Evolutionary conservation across 30 jellyfish, hydroid and myxozoan genomes (phyloP), one percentile per base, ranked within the genome.

Genomic region (Catostylus mosaicus): DNA sequence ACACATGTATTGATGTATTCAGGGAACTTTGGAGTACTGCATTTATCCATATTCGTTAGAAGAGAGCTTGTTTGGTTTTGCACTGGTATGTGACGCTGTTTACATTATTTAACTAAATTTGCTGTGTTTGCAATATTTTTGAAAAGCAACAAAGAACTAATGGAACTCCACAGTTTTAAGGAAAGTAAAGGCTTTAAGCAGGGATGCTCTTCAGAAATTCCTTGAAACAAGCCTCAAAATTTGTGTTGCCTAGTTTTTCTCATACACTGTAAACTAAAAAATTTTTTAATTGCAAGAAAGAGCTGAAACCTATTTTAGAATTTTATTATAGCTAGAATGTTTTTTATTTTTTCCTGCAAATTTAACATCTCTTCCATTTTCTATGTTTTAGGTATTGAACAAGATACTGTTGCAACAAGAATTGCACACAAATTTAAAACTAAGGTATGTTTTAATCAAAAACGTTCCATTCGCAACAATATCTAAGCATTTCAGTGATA

Each of bases 31-130:
- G 99, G 99, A 5, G 99, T 95, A 9, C 63, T 95, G 46, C 97
- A 95, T 24, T 66, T 95, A 73, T 88, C 97, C 0, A 78, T 95
- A 20, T 95, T 95, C 46, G 92, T 95, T 11, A 77, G 99, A 66
- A 84, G 99, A 77, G 99, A 95, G 84, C 88, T 95, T 31, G 97
- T 95, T 65, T 95, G 99, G 99, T 95, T 87, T 95, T 95, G 99
- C 70, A 83, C 97, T 35, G 91, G 99, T 95, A 57, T 30, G 87
- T 47, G 34, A n/a, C 3, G 57, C 22, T 50, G n/a, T n/a, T n/a
- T n/a, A n/a, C n/a, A n/a, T n/a, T n/a, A n/a, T n/a, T n/a, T n/a
- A n/a, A n/a, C n/a, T n/a, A n/a, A n/a, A n/a, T n/a, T n/a, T n/a
- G n/a, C n/a, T n/a, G n/a, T n/a, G n/a, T n/a, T n/a, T n/a, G n/a